A percentile compares a stretch with the other conserved stretches of the same genome.
phyloP scores from a whole-genome alignment of 2,888 invertebrate genomes.

The Lutraria lutraria region DNA sequence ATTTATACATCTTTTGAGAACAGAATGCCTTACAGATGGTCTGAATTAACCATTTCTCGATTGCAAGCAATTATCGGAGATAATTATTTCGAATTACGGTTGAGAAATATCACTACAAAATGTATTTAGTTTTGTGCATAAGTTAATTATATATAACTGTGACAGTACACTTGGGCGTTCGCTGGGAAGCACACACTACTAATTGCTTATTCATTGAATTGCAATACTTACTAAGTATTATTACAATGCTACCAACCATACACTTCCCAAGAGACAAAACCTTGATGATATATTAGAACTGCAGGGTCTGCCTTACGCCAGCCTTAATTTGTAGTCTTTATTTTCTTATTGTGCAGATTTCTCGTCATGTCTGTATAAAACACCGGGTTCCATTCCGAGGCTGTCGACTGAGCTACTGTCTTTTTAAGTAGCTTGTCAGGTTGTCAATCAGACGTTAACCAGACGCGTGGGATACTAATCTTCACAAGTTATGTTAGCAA shows the following conservation, averaged over 20 bases:
- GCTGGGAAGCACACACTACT: neutral
- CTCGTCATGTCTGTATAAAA: neutral
- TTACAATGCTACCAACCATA: neutral
- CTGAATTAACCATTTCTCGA: neutral
- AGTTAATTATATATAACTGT: neutral
- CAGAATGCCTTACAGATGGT: neutral
- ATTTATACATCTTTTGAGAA: neutral
- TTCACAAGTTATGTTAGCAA: neutral
- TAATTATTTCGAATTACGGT: neutral
- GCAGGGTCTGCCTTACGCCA: neutral
- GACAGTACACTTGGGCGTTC: neutral
- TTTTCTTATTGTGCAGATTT: neutral
- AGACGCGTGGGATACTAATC: neutral
- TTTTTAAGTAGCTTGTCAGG: neutral
- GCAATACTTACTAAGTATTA: neutral
- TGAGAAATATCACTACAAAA: neutral
- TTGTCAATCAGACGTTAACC: neutral
- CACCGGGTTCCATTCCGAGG: too few species aligned
- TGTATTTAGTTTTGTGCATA: neutral
- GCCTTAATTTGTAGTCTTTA: neutral
- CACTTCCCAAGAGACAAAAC: neutral
- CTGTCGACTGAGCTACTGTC: too few species aligned
- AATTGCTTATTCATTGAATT: constrained; percentile 11
- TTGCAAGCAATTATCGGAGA: neutral
- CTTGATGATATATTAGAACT: neutral